These are phyloP conservation scores for Apteryx mantelli DNA, from an alignment of 2,113 vertebrate genomes.

Conservation along the genomic window DNA sequence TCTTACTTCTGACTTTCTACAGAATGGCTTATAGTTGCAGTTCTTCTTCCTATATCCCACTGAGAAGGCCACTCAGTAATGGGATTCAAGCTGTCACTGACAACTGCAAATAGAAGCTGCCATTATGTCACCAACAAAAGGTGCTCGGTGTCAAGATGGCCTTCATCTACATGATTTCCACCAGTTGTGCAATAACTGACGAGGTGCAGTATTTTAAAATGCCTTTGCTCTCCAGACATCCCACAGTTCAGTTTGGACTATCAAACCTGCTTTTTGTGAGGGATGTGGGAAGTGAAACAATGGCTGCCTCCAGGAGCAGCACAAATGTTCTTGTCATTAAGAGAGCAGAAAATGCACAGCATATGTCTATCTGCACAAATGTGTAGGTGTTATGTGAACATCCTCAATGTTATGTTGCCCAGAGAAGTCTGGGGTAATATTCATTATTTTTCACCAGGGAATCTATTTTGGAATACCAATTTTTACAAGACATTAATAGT, in stretches of 20 bases:
- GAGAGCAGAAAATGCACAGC: not conserved
- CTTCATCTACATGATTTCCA: not conserved
- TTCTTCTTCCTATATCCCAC: not conserved
- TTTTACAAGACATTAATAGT: not conserved
- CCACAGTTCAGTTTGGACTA: not conserved
- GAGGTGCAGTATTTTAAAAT: not conserved
- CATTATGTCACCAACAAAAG: not conserved
- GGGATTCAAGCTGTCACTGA: not conserved
- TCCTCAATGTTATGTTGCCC: not conserved
- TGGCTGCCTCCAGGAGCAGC: not conserved
- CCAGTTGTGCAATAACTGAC: not conserved
- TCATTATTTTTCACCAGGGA: not conserved
- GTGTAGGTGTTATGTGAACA: not conserved
- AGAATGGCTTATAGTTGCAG: not conserved
- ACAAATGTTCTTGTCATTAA: not conserved
- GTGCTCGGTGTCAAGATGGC: not conserved
- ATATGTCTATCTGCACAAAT: accelerated
- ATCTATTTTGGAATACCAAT: not conserved
- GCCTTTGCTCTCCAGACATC: not conserved
- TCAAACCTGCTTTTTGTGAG: not conserved
- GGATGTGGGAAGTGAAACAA: not conserved
- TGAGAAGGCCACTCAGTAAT: not conserved
- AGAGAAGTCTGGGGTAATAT: not conserved
- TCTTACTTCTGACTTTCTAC: not conserved
- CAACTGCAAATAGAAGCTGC: not conserved